These are phyloP conservation scores for Conus ventricosus DNA, from an alignment of 1,140 invertebrate genomes.

Conservation along the genomic window DNA sequence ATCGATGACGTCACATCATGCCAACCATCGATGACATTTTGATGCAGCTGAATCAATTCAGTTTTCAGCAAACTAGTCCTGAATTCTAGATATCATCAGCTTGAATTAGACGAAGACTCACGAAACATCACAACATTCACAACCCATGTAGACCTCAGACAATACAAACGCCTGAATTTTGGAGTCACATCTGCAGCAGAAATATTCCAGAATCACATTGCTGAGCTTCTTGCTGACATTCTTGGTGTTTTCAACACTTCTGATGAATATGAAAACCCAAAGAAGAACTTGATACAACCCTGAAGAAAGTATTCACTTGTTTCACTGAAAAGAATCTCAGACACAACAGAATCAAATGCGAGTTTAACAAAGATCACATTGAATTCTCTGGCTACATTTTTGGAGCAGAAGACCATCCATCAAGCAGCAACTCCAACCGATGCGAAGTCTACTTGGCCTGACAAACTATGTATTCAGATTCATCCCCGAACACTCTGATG, in stretches of 20 bases:
- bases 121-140: conserved; percentile 51
- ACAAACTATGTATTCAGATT: background rate
- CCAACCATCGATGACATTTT: no score
- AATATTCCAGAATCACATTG: conserved; percentile 46
- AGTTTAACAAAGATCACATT: background rate
- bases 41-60: background rate
- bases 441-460: background rate
- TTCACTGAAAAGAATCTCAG: conserved; percentile 26
- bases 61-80: no score
- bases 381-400: background rate
- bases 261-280: conserved; percentile 48
- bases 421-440: background rate
- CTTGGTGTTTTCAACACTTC: conserved; percentile 40
- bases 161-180: conserved; percentile 54
- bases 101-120: conserved; percentile 35
- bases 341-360: conserved; percentile 1
- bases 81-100: conserved; percentile 40
- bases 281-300: conserved; percentile 41
- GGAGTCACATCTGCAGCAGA: conserved; percentile 44
- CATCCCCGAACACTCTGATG: background rate
- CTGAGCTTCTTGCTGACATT: conserved; percentile 35
- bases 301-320: conserved; percentile 23
- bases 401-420: background rate
- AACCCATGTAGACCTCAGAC: background rate
- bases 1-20: no score